Conservation (phyloP, 2,113 vertebrate genomes). For the Varanus komodoensis region DNA sequence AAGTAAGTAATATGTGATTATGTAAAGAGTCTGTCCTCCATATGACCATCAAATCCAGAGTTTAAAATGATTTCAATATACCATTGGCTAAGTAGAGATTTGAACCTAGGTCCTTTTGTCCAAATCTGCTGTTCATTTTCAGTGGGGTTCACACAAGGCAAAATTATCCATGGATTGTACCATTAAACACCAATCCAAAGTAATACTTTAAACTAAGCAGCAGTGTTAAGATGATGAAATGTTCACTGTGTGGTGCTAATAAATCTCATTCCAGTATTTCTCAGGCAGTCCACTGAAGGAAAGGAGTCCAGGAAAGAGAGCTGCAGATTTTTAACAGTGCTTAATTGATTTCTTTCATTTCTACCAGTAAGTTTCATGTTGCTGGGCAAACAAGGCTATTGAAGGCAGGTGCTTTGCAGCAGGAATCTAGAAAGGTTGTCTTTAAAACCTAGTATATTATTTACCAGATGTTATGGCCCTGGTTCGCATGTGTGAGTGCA, state of each 20-base stretch:
- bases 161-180: neutral
- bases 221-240: neutral
- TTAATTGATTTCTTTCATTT: neutral
- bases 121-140: neutral
- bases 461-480: neutral
- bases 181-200: neutral
- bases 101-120: neutral
- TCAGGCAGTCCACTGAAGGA: neutral
- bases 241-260: neutral
- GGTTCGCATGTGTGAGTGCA: neutral
- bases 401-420: neutral
- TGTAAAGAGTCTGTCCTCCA: no score
- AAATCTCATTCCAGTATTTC: neutral
- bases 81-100: neutral
- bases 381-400: neutral
- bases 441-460: neutral
- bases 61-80: no score
- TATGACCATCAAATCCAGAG: no score
- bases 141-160: neutral
- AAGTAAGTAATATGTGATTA: no score
- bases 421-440: neutral
- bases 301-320: neutral
- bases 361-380: neutral
- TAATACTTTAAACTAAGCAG: neutral
- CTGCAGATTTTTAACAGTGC: neutral